phyloP scores from a whole-genome alignment of 2,113 vertebrate species.

The Corydoras sp. region DNA sequence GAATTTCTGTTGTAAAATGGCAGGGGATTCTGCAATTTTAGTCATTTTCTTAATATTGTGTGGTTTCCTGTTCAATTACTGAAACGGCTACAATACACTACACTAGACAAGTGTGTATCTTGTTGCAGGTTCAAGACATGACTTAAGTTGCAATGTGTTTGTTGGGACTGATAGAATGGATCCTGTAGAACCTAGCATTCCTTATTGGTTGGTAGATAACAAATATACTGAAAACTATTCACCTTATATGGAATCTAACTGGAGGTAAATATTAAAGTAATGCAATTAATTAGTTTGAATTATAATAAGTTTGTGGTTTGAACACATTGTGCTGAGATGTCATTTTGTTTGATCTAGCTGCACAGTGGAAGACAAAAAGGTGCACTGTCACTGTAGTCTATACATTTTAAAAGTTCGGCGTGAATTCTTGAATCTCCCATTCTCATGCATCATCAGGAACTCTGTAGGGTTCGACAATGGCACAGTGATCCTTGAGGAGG shows the following conservation, averaged over 20 bases:
- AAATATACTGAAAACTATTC: not conserved
- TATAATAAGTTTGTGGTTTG: not conserved
- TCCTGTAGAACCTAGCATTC: not conserved
- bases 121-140: not conserved
- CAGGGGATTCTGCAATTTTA: no score
- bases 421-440: not conserved
- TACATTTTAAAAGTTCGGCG: slow-evolving; percentile 10
- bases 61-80: no score
- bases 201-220: not conserved
- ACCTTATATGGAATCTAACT: not conserved
- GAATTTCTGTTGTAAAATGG: no score
- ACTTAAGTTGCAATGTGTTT: slow-evolving; percentile 14
- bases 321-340: not conserved
- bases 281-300: not conserved
- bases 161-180: not conserved
- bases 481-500: not conserved
- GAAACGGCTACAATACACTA: no score
- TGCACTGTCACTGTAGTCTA: not conserved
- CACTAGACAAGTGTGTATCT: no score
- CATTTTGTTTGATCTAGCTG: not conserved
- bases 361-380: not conserved
- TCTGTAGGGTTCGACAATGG: not conserved
- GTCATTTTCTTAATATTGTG: no score
- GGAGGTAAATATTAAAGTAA: not conserved
- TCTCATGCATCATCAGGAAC: not conserved